Evolutionary conservation across 1,140 invertebrate genomes (phyloP), one percentile per base, ranked within the genome.

Genomic region (Sweltsa coloradensis): DNA sequence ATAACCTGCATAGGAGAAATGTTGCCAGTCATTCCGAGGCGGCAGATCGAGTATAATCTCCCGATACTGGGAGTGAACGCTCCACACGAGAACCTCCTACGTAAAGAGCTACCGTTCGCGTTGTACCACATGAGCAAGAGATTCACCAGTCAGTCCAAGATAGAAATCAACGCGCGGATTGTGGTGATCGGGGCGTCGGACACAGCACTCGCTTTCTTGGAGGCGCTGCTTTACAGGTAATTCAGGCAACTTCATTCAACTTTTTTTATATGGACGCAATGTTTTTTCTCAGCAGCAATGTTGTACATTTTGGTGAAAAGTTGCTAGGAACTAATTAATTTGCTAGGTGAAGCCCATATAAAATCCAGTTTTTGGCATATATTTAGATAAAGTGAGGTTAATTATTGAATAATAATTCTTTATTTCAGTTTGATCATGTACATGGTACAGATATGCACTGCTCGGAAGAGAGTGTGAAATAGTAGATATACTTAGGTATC

Each of bases 161-260:
- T 65, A 0, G 60, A 65, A 27, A 60, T 78, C n/a, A 78, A 78
- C 47, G 60, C 68, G 6, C 73, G 74, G 50, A 79, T 89, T 41
- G 79, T 87, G 1, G 73, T 87, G 5, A 73, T 86, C 0, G 84
- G 84, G 1, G 79, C 78, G 11, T 84, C 83, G 36, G 70, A 78
- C 34, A 78, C 78, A 6, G 79, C 76, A 1, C 60, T 85, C 2
- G 64, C 79, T 3, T 82, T 85, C 56, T 43, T 84, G 11, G 80
- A 85, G 56, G 64, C 71, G 16, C 61, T 87, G 3, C 59, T 80
- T 29, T 72, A 76, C 52, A 75, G 74, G 74, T 80, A 64, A 54
- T 37, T 11, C 21, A 45, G 13, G 31, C n/a, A 36, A 23, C 16
- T 34, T 29, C 22, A 2, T n/a, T 9, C 2, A 7, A 16, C 14